Conservation (phyloP, 2,113 vertebrate species). For the Oplegnathus fasciatus region DNA sequence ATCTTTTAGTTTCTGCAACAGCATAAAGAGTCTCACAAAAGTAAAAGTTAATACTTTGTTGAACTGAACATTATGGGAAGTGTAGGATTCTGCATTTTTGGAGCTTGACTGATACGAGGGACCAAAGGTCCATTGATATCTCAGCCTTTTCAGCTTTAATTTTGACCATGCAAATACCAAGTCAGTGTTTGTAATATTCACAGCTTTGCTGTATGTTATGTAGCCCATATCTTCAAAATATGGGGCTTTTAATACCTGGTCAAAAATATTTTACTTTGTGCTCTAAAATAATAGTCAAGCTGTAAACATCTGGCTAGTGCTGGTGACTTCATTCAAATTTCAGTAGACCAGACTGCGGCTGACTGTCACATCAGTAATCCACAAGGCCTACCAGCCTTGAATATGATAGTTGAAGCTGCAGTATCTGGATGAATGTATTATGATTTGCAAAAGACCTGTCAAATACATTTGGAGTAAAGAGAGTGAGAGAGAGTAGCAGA, state of each 20-base stretch:
- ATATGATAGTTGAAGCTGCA: background rate
- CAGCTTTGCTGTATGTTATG: background rate
- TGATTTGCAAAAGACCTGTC: conserved; percentile 8
- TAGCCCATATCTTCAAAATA: background rate
- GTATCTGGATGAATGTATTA: conserved; percentile 16
- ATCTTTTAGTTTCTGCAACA: background rate
- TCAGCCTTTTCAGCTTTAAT: background rate
- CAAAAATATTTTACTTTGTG: background rate
- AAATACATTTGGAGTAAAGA: background rate
- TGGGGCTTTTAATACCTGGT: background rate
- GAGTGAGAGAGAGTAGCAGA: background rate
- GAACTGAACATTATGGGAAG: background rate
- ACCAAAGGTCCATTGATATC: background rate
- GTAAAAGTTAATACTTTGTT: background rate
- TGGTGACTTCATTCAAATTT: background rate
- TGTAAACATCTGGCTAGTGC: background rate
- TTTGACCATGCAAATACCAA: background rate
- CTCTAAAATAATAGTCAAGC: background rate
- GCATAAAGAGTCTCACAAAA: background rate
- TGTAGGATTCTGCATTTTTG: background rate
- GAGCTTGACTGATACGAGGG: background rate
- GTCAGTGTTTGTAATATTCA: background rate
- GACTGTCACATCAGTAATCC: conserved; percentile 7
- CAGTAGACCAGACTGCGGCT: background rate
- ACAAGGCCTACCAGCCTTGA: conserved; percentile 15